phyloP scores from a whole-genome alignment of 2,113 vertebrate species.

The Oryzias woworae region DNA sequence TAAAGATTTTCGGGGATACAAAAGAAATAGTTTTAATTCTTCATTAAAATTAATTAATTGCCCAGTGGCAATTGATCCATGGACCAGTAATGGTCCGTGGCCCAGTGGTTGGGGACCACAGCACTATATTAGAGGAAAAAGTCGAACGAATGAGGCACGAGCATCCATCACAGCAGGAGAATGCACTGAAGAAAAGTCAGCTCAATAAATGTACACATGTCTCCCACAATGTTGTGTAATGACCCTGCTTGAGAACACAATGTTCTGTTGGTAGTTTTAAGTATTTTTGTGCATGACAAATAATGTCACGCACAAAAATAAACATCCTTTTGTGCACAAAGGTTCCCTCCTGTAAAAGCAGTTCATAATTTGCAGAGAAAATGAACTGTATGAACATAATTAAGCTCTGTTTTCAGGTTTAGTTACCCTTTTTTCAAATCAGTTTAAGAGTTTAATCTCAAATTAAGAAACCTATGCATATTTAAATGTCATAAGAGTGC shows the following conservation, averaged over 20 bases:
- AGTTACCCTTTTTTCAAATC: not conserved
- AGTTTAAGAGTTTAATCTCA: not conserved
- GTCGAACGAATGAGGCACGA: slow-evolving; percentile 23
- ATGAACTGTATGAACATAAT: slow-evolving; percentile 1
- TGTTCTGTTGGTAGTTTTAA: slow-evolving; percentile 40
- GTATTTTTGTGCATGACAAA: slow-evolving; percentile 38
- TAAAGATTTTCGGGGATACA: too few species aligned
- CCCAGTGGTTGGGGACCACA: too few species aligned
- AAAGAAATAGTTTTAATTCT: too few species aligned
- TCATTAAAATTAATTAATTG: too few species aligned
- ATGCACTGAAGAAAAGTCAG: slow-evolving; percentile 56
- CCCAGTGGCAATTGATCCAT: too few species aligned
- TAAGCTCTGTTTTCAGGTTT: not conserved
- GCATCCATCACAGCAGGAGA: slow-evolving; percentile 47
- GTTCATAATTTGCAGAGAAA: not conserved
- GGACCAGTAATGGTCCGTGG: too few species aligned
- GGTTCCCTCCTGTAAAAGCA: slow-evolving; percentile 9
- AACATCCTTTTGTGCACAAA: slow-evolving; percentile 7
- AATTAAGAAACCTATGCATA: not conserved
- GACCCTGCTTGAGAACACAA: slow-evolving; percentile 36
- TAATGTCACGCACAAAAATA: slow-evolving; percentile 27
- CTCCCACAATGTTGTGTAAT: slow-evolving; percentile 33
- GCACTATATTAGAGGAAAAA: too few species aligned
- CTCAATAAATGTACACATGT: slow-evolving; percentile 65
- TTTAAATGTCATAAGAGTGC: too few species aligned